Percentiles rank a stretch among this genome's conserved stretches.
Evolutionary conservation across 2,113 vertebrate species (phyloP).

Genomic region (Neolamprologus tretocephalus): DNA sequence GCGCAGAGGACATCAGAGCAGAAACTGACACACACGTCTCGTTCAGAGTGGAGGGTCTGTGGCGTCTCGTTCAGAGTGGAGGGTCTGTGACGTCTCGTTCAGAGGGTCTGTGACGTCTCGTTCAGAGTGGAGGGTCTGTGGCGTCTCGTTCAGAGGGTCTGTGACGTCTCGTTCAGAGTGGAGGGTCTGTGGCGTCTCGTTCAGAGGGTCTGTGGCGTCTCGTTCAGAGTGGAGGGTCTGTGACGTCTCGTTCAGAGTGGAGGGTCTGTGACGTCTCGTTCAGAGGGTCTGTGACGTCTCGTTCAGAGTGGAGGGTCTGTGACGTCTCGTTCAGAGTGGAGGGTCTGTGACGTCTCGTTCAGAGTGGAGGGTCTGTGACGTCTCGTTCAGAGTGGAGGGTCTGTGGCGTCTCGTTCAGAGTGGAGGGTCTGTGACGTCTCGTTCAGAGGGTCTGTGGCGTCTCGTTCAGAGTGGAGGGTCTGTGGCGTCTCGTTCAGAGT

Average conservation of each 20-base stretch:
- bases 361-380: too few species aligned
- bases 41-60: neutral
- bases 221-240: neutral
- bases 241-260: too few species aligned
- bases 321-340: too few species aligned
- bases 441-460: too few species aligned
- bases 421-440: neutral
- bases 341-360: too few species aligned
- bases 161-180: too few species aligned
- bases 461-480: too few species aligned
- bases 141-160: neutral
- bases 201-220: neutral
- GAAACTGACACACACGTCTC: neutral
- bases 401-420: neutral
- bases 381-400: too few species aligned
- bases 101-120: neutral
- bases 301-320: neutral
- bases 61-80: too few species aligned
- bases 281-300: neutral
- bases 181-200: neutral
- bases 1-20: neutral
- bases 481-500: neutral
- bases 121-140: neutral
- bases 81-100: too few species aligned
- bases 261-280: neutral